Evolutionary conservation across 2,888 invertebrate genomes (phyloP).

Genomic region (Dexiosoma caninum): DNA sequence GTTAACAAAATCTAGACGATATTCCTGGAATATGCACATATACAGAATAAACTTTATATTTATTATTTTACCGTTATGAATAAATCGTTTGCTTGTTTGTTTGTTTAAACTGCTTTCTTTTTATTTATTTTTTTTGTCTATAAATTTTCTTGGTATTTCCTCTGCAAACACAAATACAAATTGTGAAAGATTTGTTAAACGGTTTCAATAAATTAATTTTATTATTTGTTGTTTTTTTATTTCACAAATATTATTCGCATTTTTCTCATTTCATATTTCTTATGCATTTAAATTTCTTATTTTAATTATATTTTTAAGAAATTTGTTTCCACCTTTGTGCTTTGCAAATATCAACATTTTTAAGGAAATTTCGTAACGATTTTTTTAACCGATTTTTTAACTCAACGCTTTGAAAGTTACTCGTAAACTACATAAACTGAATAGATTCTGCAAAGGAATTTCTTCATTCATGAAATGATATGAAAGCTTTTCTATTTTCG

Average conservation of each 20-base stretch:
- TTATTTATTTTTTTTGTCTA: too few relatives aligned
- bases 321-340: too few relatives aligned
- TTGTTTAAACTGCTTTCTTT: too few relatives aligned
- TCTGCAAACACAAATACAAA: too few relatives aligned
- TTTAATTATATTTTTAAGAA: background rate
- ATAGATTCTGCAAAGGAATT: constrained; percentile 41
- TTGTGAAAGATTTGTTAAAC: background rate
- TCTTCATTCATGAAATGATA: constrained; percentile 46
- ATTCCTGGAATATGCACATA: background rate
- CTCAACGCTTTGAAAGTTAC: constrained; percentile 58
- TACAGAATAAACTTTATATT: background rate
- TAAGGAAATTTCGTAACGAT: background rate
- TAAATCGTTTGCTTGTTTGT: background rate
- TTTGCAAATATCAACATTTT: constrained; percentile 27
- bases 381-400: constrained; percentile 31
- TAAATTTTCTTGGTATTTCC: too few relatives aligned
- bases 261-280: background rate
- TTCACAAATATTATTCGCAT: background rate
- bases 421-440: constrained; percentile 54
- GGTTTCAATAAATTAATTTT: background rate
- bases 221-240: background rate
- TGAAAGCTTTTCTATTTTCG: constrained; percentile 18
- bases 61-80: constrained; percentile 26
- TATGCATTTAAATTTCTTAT: background rate
- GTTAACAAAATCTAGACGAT: background rate